Base-by-base conservation (phyloP, 2,888 invertebrate genomes). In the Margaritifera margaritifera region DNA sequence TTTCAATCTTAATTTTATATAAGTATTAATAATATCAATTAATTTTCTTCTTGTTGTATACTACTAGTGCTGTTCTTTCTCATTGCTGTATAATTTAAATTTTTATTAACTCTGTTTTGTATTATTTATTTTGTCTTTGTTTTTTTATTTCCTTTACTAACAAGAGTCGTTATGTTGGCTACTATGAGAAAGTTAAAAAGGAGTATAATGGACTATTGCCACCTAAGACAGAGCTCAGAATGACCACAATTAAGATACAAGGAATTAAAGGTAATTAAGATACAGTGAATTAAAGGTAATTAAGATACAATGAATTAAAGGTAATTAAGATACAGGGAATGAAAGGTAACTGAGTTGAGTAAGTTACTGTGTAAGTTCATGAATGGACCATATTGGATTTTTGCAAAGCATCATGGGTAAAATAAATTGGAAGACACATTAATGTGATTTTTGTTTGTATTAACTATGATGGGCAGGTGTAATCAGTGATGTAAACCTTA, bases 131-230 rank as follows among this genome's bases (percentile, higher is more conserved):
- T 59, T 59, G 24, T 8, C 19, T 24, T 59, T 27, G 22, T 19
- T 64, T 24, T 8, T 20, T 31, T 55, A 22, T 53, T 53, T 24
- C 53, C 5, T 62, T 59, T 31, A 55, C 52, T 67, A 53, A 81
- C 6, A 83, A 91, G 91, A 90, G 90, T 83, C 89, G 91, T 8
- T 91, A 90, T 84, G 91, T 91, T 24, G 90, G 89, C 2, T 91
- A 91, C 81, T 91, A 88, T 85, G 90, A 91, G 79, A 83, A 81
- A 71, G 81, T 91, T 31, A 90, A 89, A 75, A 89, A 88, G 57
- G 82, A 86, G 61, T 83, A 84, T 62, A 82, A 85, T 64, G 86
- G 89, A 31, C 71, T 86, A 59, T 70, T 90, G 24, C 91, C 91
- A 1, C 84, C 84, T 15, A 82, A 84, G 52, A 85, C 83, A 65